Base-by-base conservation (phyloP, 2,113 vertebrate genomes). In the Struthidea cinerea region DNA sequence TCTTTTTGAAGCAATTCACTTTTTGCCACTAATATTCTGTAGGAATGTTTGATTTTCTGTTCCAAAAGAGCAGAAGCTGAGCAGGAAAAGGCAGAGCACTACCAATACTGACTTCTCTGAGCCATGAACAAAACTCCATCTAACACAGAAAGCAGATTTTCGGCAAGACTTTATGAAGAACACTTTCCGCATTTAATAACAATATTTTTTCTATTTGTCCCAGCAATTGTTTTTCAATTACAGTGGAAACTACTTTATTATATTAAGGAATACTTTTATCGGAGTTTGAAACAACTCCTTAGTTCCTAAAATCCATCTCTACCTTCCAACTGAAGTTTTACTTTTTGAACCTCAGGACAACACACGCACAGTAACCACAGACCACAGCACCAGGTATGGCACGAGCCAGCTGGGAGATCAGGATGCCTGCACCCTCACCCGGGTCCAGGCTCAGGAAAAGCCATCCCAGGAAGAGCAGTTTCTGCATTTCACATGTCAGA, bases 1-100 rank as follows among this genome's bases (percentile, higher is more conserved):
- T 93, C 79, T 82, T 71, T 70, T 81, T 65, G 90, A 94, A 92
- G 85, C 41, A 60, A 73, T 78, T 90, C 39, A 70, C 37, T 75
- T 87, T 93, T 67, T 82, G 44, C 55, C 28, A 47, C 42, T 74
- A 83, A 92, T 85, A 90, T 71, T 84, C 73, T 33, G 14, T 68
- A 46, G 52, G 56, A 86, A 80, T 44, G 37, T 44, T 69, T 84
- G n/a, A 64, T 85, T 56, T 92, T 94, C 52, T 59, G 41, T 55
- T 90, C n/a, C 18, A 80, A 73, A 84, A 87, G 60, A 63, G 28
- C 33, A 55, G 28, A 44, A 80, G 24, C 46, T 42, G 46, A 76
- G 68, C 39, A 77, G 37, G n/a, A 59, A 88, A 87, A 63, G 23
- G 60, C 61, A 53, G 32, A 64, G 27, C 1, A 1, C 27, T 81